These are phyloP conservation scores for Procambarus virginalis DNA, from an alignment of 1,140 invertebrate genomes.

Conservation along the genomic window DNA sequence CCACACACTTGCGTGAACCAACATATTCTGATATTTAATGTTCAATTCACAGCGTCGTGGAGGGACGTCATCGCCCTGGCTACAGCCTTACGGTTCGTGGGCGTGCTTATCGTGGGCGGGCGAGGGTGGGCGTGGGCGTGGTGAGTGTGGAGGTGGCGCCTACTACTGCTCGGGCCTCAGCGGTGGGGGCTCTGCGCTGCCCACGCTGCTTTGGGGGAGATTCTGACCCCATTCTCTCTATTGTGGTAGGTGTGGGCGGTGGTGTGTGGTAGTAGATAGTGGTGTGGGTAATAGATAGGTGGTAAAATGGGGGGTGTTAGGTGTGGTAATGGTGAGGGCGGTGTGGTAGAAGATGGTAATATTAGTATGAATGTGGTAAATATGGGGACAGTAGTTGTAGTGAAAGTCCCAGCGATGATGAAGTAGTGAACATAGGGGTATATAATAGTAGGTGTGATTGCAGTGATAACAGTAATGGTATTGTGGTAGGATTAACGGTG, in stretches of 20 bases:
- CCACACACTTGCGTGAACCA: too few relatives aligned
- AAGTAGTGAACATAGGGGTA: neutral
- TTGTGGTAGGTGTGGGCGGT: slow-evolving; percentile 39
- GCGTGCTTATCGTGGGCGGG: slow-evolving; percentile 45
- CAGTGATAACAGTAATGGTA: neutral
- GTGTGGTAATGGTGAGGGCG: neutral
- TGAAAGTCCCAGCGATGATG: neutral
- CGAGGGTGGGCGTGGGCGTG: slow-evolving; percentile 41
- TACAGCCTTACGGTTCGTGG: slow-evolving; percentile 31
- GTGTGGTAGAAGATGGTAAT: neutral
- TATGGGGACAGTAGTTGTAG: neutral
- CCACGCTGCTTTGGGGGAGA: slow-evolving; percentile 51
- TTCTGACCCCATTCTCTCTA: slow-evolving; percentile 34
- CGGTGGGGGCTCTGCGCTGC: slow-evolving; percentile 58
- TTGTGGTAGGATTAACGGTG: neutral
- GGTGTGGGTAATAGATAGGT: too few relatives aligned
- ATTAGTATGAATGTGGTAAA: neutral
- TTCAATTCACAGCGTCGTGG: slow-evolving; percentile 1
- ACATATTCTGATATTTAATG: too few relatives aligned
- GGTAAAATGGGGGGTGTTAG: neutral
- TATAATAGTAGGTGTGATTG: neutral
- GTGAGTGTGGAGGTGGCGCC: slow-evolving; percentile 53
- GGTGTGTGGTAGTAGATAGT: too few relatives aligned
- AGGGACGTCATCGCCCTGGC: slow-evolving; percentile 37
- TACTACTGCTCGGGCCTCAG: slow-evolving; percentile 49